These are phyloP conservation scores for Oscheius myriophilus DNA, from an alignment of 2,888 invertebrate species.

Conservation along the genomic window DNA sequence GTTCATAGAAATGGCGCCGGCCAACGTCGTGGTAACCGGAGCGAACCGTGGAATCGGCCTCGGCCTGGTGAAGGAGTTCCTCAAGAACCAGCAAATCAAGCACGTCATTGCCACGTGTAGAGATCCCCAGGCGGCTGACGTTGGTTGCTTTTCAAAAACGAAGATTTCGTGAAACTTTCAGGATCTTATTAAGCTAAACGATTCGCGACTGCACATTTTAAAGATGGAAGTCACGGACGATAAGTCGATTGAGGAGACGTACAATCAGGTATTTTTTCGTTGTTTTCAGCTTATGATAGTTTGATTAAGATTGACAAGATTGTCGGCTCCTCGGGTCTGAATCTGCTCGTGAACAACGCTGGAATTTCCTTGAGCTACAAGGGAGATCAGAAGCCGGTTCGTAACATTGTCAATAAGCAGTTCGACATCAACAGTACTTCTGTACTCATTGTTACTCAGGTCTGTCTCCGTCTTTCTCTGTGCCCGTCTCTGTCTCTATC, in stretches of 20 bases:
- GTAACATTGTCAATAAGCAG: neutral
- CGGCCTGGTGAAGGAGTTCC: conserved; percentile 19
- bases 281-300: neutral
- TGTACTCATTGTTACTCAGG: conserved; percentile 39
- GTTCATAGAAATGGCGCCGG: no score
- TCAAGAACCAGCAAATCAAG: conserved; percentile 24
- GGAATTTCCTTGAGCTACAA: conserved; percentile 11
- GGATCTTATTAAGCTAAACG: conserved; percentile 18
- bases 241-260: conserved; percentile 15
- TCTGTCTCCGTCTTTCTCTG: neutral
- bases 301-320: conserved; percentile 16
- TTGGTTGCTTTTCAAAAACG: no score
- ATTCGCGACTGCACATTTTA: conserved; percentile 16
- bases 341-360: conserved; percentile 25
- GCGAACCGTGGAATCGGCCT: conserved; percentile 33
- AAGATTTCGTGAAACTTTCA: conserved; percentile 1
- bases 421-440: conserved; percentile 78
- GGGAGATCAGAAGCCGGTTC: conserved; percentile 3
- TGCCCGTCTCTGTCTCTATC: no score
- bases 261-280: neutral
- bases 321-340: conserved; percentile 9
- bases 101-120: conserved; percentile 25
- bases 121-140: conserved; percentile 16
- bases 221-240: conserved; percentile 20
- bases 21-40: conserved; percentile 25